Percentiles rank a stretch among this genome's conserved stretches.
phyloP scores from a whole-genome alignment of 2,797 vertebrate genomes.

The Hydrolagus colliei region DNA sequence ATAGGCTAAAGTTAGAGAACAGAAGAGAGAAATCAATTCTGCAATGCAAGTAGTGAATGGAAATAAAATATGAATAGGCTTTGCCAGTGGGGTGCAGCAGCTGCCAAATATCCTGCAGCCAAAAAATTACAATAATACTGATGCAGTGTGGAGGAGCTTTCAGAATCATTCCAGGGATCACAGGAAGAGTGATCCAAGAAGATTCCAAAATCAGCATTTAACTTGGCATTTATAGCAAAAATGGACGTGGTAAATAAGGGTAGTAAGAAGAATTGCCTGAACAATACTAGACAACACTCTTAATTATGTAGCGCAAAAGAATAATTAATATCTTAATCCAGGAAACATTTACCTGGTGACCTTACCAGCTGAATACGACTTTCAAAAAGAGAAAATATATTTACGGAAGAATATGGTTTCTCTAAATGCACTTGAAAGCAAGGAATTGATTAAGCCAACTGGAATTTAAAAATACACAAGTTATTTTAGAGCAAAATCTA shows the following conservation, averaged over 20 bases:
- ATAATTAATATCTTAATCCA: no score
- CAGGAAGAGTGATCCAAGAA: conserved; percentile 60
- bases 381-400: no score
- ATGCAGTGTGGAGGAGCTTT: conserved; percentile 82
- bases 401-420: no score
- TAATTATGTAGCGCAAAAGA: no score
- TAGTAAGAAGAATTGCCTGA: neutral
- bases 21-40: conserved; percentile 88
- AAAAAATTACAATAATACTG: conserved; percentile 94
- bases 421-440: no score
- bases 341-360: no score
- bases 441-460: no score
- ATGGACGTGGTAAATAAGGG: neutral
- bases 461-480: no score
- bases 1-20: conserved; percentile 74
- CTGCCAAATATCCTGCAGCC: conserved; percentile 92
- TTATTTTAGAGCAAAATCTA: no score
- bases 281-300: no score
- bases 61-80: conserved; percentile 83
- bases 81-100: conserved; percentile 94
- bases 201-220: conserved; percentile 12
- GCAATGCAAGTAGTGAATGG: conserved; percentile 79
- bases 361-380: no score
- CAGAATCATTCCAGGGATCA: conserved; percentile 75
- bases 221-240: neutral